Base-by-base conservation (phyloP, 2,888 invertebrate species). In the Pocota personata region DNA sequence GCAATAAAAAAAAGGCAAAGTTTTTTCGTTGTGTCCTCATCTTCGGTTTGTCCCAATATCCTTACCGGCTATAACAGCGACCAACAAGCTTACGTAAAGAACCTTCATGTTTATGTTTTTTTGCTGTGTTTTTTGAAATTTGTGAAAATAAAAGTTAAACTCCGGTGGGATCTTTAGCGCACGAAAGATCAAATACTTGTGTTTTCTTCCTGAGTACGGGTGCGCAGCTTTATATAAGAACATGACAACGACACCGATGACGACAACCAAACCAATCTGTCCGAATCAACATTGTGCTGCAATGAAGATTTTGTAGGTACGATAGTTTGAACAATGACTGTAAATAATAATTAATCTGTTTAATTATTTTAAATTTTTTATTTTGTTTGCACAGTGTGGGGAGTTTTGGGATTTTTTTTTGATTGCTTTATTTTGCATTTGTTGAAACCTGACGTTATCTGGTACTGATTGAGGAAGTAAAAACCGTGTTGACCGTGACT, bases 31-130 rank as follows among this genome's bases (percentile, higher is more conserved):
- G 16, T 35, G 5, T 5, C 8, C 32, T 14, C 12, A 19, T 19
- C 12, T 35, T 35, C 14, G 12, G 2, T 37, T 58, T 48, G 30
- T 7, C 14, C 14, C 12, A 14, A 37, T 6, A 19, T 46, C 21
- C 35, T 71, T 58, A 67, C 67, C 57, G 35, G 24, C 48, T 6
- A 58, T 12, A 32, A 48, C 24, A 8, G 7, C 37, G n/a, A 58
- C 30, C 14, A 71, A 35, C 46, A 71, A 24, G 46, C 46, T 71
- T 48, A 71, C 58, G 58, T 32, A 71, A 71, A 35, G 27, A 58
- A 24, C 24, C 35, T 48, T 71, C 71, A 71, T 71, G 55, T 6
- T 19, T 12, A 24, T n/a, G n/a, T 35, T 37, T 16, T 57, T 30
- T 30, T 16, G 19, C 6, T 1, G 10, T 5, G 12, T 50, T 24